These are phyloP conservation scores for Apamea anceps DNA, from an alignment of 2,888 invertebrate genomes.

Conservation along the genomic window DNA sequence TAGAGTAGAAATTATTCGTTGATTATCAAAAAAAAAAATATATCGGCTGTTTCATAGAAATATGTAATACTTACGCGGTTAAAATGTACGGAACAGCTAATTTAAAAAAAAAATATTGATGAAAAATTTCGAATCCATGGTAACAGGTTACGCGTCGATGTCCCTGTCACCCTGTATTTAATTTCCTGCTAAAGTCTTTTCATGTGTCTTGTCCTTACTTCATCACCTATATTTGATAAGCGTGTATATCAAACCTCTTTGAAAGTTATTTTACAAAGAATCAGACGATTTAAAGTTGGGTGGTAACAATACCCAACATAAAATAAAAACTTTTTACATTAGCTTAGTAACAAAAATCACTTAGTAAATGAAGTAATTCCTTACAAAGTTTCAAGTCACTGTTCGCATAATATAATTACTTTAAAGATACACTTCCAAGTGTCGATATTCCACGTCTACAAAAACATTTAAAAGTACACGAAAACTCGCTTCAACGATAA, in stretches of 20 bases:
- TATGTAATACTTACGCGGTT: not conserved
- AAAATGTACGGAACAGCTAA: not conserved
- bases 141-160: not conserved
- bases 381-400: slow-evolving; percentile 2
- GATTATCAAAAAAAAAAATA: too few relatives aligned
- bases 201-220: not conserved
- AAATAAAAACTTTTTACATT: not conserved
- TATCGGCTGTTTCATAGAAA: not conserved
- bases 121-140: not conserved
- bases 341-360: slow-evolving; percentile 18
- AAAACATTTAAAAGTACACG: slow-evolving; percentile 45
- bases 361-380: slow-evolving; percentile 16
- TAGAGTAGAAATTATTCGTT: too few relatives aligned
- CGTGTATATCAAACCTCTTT: not conserved
- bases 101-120: too few relatives aligned
- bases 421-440: slow-evolving; percentile 16
- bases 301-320: not conserved
- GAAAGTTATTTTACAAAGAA: not conserved
- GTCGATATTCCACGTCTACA: slow-evolving; percentile 17
- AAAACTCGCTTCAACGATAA: slow-evolving; percentile 42
- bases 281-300: not conserved
- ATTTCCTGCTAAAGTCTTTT: not conserved
- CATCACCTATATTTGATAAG: not conserved
- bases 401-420: slow-evolving; percentile 24
- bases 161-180: not conserved